phyloP scores from a whole-genome alignment of 2,113 vertebrate genomes.

The Apteryx owenii region DNA sequence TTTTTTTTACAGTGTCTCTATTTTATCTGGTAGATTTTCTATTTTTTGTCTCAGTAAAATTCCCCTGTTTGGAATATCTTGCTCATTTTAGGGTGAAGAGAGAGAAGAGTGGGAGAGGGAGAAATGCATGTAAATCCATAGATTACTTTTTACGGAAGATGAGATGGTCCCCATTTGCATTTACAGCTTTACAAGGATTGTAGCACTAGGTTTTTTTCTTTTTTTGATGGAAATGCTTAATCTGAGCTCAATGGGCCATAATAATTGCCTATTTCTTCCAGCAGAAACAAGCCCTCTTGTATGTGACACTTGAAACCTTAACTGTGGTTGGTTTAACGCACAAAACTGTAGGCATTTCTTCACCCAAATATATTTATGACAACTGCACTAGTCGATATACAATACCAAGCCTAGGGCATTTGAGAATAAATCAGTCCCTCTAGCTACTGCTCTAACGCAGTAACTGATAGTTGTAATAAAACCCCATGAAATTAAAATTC shows the following conservation, averaged over 20 bases:
- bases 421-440: constrained; percentile 50
- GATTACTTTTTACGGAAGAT: constrained; percentile 37
- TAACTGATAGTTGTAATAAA: constrained; percentile 62
- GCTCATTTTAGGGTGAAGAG: neutral
- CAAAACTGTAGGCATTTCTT: constrained; percentile 24
- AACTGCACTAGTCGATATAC: constrained; percentile 30
- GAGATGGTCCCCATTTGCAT: constrained; percentile 49
- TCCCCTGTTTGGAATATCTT: neutral
- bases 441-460: neutral
- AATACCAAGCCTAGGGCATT: constrained; percentile 36
- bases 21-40: neutral
- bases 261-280: constrained; percentile 63
- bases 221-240: constrained; percentile 56
- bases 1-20: neutral
- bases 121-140: constrained; percentile 11
- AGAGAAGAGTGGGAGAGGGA: neutral
- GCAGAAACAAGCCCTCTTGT: constrained; percentile 52
- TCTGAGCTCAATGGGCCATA: constrained; percentile 65
- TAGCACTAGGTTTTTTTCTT: neutral
- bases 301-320: constrained; percentile 56
- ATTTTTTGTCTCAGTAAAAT: neutral
- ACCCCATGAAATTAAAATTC: constrained; percentile 54
- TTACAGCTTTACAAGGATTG: constrained; percentile 60
- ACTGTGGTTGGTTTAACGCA: constrained; percentile 31
- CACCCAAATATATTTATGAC: constrained; percentile 56